A percentile compares a stretch with the other conserved stretches of the same genome.
Evolutionary conservation across 2,888 invertebrate genomes (phyloP).

Genomic region (Alsophila aescularia): DNA sequence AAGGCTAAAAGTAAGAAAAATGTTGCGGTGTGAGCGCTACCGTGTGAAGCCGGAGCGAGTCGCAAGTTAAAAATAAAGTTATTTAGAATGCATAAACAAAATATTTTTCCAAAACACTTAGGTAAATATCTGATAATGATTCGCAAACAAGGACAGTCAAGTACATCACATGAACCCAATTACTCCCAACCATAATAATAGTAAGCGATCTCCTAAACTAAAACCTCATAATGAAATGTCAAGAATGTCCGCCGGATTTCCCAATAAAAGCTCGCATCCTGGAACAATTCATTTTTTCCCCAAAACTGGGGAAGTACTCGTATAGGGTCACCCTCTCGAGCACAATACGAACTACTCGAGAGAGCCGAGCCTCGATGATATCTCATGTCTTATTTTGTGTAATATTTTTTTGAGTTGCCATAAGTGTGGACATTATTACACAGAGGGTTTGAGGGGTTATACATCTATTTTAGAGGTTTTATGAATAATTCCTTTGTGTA

Average conservation of each 20-base stretch:
- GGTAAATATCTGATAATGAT: neutral
- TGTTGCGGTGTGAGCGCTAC: too few species aligned
- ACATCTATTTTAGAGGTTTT: neutral
- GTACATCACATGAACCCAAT: conserved; percentile 33
- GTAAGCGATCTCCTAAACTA: conserved; percentile 40
- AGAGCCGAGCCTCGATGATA: conserved; percentile 22
- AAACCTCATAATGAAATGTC: conserved; percentile 54
- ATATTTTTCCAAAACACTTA: neutral
- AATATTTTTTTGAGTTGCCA: conserved; percentile 24
- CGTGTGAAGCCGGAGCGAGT: too few species aligned
- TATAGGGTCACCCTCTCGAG: conserved; percentile 33
- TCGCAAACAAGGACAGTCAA: conserved; percentile 4
- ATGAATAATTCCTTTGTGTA: neutral
- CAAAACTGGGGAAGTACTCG: conserved; percentile 50
- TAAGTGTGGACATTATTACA: conserved; percentile 25
- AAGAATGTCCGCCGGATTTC: conserved; percentile 50
- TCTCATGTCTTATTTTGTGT: conserved; percentile 35
- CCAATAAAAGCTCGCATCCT: conserved; percentile 54
- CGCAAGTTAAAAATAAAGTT: too few species aligned
- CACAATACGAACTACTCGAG: conserved; percentile 63
- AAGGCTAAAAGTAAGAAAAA: too few species aligned
- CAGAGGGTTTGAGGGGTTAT: conserved; percentile 5
- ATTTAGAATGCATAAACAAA: too few species aligned
- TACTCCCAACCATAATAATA: conserved; percentile 31
- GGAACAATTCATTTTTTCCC: conserved; percentile 63